Evolutionary conservation across 2,113 vertebrate species (phyloP), one percentile per base, ranked within the genome.

Genomic region (Neopipo cinnamomea): DNA sequence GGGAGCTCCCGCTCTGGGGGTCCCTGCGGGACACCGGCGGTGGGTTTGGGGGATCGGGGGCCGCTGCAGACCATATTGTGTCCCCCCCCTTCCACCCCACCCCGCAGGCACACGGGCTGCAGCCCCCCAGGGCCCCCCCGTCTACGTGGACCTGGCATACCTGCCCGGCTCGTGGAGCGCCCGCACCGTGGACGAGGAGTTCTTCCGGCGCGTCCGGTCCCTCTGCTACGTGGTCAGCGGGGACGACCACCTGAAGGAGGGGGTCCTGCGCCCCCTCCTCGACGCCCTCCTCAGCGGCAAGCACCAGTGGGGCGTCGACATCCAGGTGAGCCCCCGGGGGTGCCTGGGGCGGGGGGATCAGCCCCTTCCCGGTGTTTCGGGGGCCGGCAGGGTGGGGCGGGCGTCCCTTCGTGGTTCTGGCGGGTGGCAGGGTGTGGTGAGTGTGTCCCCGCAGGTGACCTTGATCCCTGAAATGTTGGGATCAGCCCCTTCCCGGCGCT

Each of bases 101-200:
- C 72, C 47, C 8, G 4, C 70, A 95, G 96, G 94, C 35, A 3
- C 31, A 0, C 67, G 47, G 3, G 16, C 91, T 0, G 27, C 70
- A 0, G 59, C 59, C 14, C 63, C 96, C 1, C 82, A 44, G 0
- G 77, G 95, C 7, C 63, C 93, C 37, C 98, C 97, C 0, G 49
- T 99, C 8, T 99, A 99, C 30, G 95, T 99, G 93, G 99, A 99
- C 97, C 97, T 99, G 94, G 99, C 99, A 6, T 99, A 99, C 86
- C 92, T 99, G 85, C 99, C 99, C 0, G 98, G 99, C 0, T 98
- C 98, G 3, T 59, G 88, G 5, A 98, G 98, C 6, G 97, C 98
- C 5, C 95, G 97, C 39, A 97, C 98, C 0, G 96, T 99, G 59
- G 98, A 99, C 1, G 94, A 97, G 39, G 98, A 99, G 18, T 98